phyloP scores from a whole-genome alignment of 92 coral and sea anemone species.

The Meandrina meandrites region DNA sequence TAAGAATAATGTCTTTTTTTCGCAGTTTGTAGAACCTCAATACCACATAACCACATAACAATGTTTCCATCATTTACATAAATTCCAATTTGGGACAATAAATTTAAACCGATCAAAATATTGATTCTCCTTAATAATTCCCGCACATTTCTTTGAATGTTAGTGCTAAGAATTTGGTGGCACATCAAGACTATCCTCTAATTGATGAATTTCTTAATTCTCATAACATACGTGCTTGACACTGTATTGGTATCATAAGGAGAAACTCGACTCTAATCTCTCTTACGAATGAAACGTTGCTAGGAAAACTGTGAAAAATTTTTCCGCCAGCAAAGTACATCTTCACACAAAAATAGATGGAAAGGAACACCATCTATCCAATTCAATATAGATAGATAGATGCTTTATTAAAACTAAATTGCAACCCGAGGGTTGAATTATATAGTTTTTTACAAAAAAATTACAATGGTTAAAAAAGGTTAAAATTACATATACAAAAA shows the following conservation, averaged over 20 bases:
- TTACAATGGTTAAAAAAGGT: no score
- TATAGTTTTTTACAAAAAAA: no score
- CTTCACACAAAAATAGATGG: neutral
- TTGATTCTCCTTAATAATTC: no score
- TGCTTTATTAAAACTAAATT: no score
- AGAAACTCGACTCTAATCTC: neutral
- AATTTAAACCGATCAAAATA: no score
- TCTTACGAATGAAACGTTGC: neutral
- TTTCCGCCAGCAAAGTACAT: neutral
- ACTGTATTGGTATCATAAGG: neutral
- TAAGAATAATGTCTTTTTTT: neutral
- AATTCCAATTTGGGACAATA: no score
- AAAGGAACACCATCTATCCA: neutral
- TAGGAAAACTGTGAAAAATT: neutral
- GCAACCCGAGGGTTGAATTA: no score
- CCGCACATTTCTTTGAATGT: neutral
- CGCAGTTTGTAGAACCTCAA: no score
- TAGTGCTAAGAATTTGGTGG: neutral
- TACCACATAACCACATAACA: no score
- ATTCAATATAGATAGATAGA: neutral
- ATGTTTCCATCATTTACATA: no score
- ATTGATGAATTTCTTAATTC: neutral
- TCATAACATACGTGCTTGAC: neutral
- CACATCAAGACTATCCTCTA: neutral
- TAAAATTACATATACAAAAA: no score